Evolutionary conservation across 1,140 invertebrate genomes (phyloP).

Genomic region (Hypsibius dujardini): DNA sequence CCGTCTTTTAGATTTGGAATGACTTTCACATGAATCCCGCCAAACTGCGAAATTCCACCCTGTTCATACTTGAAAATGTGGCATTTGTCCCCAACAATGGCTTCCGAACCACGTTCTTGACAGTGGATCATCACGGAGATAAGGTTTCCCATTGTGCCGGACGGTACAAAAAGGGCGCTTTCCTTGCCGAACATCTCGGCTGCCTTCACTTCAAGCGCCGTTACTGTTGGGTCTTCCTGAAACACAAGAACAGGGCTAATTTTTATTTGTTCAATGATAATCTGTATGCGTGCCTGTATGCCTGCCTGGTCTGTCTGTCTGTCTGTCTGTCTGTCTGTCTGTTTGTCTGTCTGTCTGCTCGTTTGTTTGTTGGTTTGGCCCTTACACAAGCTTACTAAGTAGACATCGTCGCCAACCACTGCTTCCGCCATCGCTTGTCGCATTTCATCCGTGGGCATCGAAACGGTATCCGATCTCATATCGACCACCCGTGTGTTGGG

Average conservation of each 20-base stretch:
- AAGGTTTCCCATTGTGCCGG: constrained; percentile 86
- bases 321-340: too few relatives aligned
- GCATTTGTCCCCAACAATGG: constrained; percentile 58
- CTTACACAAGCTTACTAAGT: constrained; percentile 25
- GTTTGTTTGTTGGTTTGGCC: too few relatives aligned
- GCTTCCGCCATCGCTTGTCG: constrained; percentile 64
- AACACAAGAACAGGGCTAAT: too few relatives aligned
- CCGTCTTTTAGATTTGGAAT: constrained; percentile 61
- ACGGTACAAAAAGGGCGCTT: constrained; percentile 65
- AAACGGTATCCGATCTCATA: constrained; percentile 52
- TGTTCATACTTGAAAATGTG: constrained; percentile 77
- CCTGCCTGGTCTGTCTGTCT: too few relatives aligned
- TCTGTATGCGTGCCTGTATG: too few relatives aligned
- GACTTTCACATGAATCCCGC: constrained; percentile 51
- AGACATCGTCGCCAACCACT: constrained; percentile 77
- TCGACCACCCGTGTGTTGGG: constrained; percentile 37
- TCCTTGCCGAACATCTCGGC: constrained; percentile 69
- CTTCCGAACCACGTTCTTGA: constrained; percentile 58
- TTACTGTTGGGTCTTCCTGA: constrained; percentile 75
- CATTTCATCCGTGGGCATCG: constrained; percentile 62
- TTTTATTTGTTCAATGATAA: too few relatives aligned
- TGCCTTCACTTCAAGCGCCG: constrained; percentile 53
- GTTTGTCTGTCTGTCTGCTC: too few relatives aligned
- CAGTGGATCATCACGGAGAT: constrained; percentile 84
- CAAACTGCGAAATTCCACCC: constrained; percentile 53